A percentile compares a stretch with the other conserved stretches of the same genome.
These are phyloP conservation scores for Oedothorax gibbosus DNA, from an alignment of 1,140 invertebrate genomes.

Conservation along the genomic window DNA sequence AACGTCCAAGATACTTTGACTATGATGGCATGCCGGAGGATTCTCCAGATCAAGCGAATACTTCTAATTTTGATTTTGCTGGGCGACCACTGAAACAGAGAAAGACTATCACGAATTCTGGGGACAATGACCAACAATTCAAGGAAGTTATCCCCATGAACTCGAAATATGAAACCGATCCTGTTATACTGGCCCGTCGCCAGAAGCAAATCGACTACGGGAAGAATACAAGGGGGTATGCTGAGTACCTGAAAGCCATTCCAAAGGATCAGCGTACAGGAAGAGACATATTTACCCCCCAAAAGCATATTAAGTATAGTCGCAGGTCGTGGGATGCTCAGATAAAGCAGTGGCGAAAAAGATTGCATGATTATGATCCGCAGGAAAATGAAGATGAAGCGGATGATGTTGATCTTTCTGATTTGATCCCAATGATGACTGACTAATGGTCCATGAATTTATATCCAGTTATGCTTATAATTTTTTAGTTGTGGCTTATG, in stretches of 20 bases:
- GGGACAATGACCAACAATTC: constrained; percentile 5
- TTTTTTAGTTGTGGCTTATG: no score
- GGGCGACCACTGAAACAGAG: no score
- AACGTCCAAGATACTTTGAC: no score
- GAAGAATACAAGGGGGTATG: constrained; percentile 91
- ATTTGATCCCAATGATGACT: neutral
- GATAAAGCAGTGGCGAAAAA: constrained; percentile 86
- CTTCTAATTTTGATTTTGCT: no score
- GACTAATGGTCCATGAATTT: neutral
- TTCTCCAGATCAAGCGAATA: no score
- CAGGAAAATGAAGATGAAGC: constrained; percentile 6
- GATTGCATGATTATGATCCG: constrained; percentile 86
- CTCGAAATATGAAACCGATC: constrained; percentile 77
- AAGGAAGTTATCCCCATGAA: no score
- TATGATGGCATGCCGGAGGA: no score
- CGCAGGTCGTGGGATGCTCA: constrained; percentile 87
- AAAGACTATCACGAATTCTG: no score
- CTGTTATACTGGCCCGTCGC: constrained; percentile 78
- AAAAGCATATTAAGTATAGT: constrained; percentile 87
- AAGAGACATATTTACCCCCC: constrained; percentile 86
- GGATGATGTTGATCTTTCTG: constrained; percentile 9
- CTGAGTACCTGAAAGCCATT: constrained; percentile 79
- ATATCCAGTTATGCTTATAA: no score
- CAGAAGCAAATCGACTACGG: constrained; percentile 96
- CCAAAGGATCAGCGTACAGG: constrained; percentile 77